Conservation (phyloP, 2,113 vertebrate genomes). For the Globicephala melas region DNA sequence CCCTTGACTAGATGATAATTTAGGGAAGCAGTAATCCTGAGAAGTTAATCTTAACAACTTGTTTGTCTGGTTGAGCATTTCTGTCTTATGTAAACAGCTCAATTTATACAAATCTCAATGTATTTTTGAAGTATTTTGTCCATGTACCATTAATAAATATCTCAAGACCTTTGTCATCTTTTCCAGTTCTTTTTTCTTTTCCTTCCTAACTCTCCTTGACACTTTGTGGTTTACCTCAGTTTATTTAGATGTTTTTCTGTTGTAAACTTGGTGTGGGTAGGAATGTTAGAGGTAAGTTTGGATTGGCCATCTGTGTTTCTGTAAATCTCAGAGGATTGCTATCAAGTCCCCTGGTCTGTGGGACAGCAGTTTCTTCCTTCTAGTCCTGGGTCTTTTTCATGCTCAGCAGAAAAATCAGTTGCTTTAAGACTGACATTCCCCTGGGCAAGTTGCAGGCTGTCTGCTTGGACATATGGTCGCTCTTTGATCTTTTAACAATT, state of each 20-base stretch:
- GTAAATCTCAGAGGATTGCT: background rate
- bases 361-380: background rate
- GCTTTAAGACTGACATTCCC: background rate
- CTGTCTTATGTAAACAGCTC: background rate
- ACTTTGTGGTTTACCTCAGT: background rate
- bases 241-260: slow-evolving; percentile 16
- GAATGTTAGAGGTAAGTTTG: background rate
- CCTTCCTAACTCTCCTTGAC: background rate
- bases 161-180: background rate
- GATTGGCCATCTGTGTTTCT: background rate
- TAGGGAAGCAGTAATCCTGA: background rate
- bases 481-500: slow-evolving; percentile 38
- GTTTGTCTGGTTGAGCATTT: background rate
- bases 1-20: background rate
- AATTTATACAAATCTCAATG: background rate
- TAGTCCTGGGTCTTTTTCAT: background rate
- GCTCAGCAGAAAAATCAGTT: slow-evolving; percentile 9
- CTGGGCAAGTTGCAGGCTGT: background rate
- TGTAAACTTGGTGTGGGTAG: background rate
- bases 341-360: background rate
- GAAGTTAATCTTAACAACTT: background rate
- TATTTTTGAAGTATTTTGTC: background rate
- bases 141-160: background rate
- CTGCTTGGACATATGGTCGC: background rate
- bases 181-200: background rate